A percentile compares a stretch with the other conserved stretches of the same genome.
These are phyloP conservation scores for Agonopterix arenella DNA, from an alignment of 2,888 invertebrate species.

Conservation along the genomic window DNA sequence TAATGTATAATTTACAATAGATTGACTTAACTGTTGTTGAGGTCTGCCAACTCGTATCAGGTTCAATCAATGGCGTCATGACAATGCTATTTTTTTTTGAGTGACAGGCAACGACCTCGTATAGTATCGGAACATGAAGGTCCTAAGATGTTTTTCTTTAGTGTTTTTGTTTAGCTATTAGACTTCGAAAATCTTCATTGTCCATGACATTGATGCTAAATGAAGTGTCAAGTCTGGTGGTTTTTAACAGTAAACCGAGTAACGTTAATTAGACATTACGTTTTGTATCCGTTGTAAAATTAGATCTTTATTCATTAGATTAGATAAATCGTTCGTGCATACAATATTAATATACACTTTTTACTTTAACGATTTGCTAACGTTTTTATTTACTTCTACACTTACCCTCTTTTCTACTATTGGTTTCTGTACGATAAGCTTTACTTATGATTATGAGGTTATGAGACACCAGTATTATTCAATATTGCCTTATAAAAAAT, in stretches of 20 bases:
- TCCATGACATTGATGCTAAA: slow-evolving; percentile 57
- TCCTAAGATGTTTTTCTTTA: slow-evolving; percentile 17
- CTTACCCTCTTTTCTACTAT: no score
- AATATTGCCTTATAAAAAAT: no score
- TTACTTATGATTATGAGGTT: no score
- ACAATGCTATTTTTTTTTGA: slow-evolving; percentile 39
- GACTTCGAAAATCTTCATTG: slow-evolving; percentile 36
- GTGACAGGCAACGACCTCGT: slow-evolving; percentile 56
- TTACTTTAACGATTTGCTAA: no score
- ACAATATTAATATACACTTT: no score
- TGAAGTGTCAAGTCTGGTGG: slow-evolving; percentile 48
- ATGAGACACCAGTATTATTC: no score
- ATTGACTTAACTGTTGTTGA: slow-evolving; percentile 54
- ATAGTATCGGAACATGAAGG: slow-evolving; percentile 27
- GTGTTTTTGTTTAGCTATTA: slow-evolving; percentile 38
- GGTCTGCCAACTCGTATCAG: slow-evolving; percentile 41
- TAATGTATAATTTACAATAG: slow-evolving; percentile 32
- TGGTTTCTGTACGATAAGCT: no score
- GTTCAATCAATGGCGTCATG: slow-evolving; percentile 53
- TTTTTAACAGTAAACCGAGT: slow-evolving; percentile 40
- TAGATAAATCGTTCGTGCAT: no score
- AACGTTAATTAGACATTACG: slow-evolving; percentile 20
- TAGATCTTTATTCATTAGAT: no score
- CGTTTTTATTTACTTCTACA: no score
- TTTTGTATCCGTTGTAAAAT: slow-evolving; percentile 5